phyloP scores from a whole-genome alignment of 2,888 invertebrate species.

The Urechis unicinctus region DNA sequence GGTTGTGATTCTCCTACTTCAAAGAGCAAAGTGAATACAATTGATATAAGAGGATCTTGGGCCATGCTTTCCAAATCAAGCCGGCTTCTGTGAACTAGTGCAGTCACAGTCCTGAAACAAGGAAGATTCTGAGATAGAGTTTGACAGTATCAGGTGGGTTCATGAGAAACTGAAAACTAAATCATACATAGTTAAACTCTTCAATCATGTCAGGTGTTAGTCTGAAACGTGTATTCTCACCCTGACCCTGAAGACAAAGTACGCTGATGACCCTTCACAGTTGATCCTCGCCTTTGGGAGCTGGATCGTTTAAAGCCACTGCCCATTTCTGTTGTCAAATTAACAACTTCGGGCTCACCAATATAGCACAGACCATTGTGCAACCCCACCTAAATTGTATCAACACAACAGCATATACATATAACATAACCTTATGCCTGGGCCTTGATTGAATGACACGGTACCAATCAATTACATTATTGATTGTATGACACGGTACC shows the following conservation, averaged over 20 bases:
- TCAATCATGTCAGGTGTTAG: too few relatives aligned
- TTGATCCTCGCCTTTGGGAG: background rate
- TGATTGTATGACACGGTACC: too few relatives aligned
- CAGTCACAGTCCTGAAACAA: background rate
- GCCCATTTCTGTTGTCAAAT: slow-evolving; percentile 30
- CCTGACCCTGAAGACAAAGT: slow-evolving; percentile 18
- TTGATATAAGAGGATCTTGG: slow-evolving; percentile 42
- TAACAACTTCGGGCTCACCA: slow-evolving; percentile 49
- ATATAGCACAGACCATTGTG: slow-evolving; percentile 54
- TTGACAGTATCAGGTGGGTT: too few relatives aligned
- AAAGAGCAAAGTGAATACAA: slow-evolving; percentile 47
- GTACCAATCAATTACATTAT: too few relatives aligned
- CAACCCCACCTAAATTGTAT: slow-evolving; percentile 49
- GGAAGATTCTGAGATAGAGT: too few relatives aligned
- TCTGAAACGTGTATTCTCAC: too few relatives aligned
- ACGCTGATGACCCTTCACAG: slow-evolving; percentile 10
- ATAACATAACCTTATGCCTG: too few relatives aligned
- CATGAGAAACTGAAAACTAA: too few relatives aligned
- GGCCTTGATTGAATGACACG: too few relatives aligned
- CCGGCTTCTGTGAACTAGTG: slow-evolving; percentile 34
- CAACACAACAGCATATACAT: background rate
- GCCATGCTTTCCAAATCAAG: slow-evolving; percentile 39
- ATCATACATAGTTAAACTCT: too few relatives aligned
- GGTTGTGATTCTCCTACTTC: slow-evolving; percentile 37
- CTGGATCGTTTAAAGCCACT: slow-evolving; percentile 7